These are phyloP conservation scores for Podabrus alpinus DNA, from an alignment of 2,888 invertebrate species.

Conservation along the genomic window DNA sequence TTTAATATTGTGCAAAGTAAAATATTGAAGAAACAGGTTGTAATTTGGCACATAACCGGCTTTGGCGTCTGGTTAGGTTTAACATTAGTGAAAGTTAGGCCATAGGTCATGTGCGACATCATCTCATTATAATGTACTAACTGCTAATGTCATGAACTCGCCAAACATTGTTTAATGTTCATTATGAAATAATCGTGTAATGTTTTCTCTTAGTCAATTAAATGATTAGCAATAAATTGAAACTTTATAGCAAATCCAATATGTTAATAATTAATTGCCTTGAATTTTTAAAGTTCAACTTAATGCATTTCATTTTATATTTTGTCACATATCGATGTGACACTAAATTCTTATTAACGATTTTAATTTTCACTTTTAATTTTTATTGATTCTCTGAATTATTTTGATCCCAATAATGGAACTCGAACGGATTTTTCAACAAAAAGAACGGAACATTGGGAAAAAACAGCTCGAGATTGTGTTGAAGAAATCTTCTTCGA, in stretches of 20 bases:
- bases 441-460: neutral
- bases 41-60: constrained; percentile 12
- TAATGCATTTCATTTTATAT: neutral
- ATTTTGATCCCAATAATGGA: too few relatives aligned
- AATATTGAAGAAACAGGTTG: constrained; percentile 24
- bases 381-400: neutral
- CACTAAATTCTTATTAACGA: neutral
- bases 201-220: constrained; percentile 5
- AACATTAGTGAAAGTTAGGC: constrained; percentile 25
- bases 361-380: neutral
- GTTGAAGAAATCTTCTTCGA: neutral
- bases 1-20: constrained; percentile 4
- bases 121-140: neutral
- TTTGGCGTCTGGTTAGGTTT: constrained; percentile 16
- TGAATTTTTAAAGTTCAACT: neutral
- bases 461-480: neutral
- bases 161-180: constrained; percentile 2
- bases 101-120: constrained; percentile 13
- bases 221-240: neutral
- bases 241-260: neutral
- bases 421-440: too few relatives aligned
- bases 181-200: constrained; percentile 2
- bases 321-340: neutral
- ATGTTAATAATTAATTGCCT: neutral
- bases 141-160: constrained; percentile 1